Conservation (phyloP, 92 coral and sea anemone genomes). For the Paragorgia papillata region DNA sequence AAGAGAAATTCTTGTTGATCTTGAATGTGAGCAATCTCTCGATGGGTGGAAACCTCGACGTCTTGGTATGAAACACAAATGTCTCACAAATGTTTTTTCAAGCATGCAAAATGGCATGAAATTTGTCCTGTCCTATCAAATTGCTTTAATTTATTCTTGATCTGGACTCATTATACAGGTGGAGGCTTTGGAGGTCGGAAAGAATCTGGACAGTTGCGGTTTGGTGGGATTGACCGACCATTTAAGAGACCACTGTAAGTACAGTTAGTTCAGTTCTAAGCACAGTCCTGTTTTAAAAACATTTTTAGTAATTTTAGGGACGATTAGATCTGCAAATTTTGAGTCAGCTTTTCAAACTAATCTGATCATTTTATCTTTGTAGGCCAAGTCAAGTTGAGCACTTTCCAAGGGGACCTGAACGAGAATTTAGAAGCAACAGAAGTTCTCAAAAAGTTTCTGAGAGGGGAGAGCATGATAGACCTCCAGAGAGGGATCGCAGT, state of each 20-base stretch:
- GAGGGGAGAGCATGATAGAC: slow-evolving; percentile 47
- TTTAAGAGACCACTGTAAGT: slow-evolving; percentile 84
- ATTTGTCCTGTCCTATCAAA: too few species aligned
- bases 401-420: slow-evolving; percentile 31
- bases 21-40: slow-evolving; percentile 79
- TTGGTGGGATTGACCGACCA: slow-evolving; percentile 97
- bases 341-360: too few species aligned
- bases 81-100: too few species aligned
- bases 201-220: slow-evolving; percentile 96
- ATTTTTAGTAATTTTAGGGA: too few species aligned
- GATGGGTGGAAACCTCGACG: slow-evolving; percentile 98
- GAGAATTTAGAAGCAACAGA: slow-evolving; percentile 2
- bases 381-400: slow-evolving; percentile 33
- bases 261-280: background rate
- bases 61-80: slow-evolving; percentile 58
- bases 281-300: too few species aligned
- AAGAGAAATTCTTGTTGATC: slow-evolving; percentile 74
- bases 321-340: too few species aligned
- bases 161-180: too few species aligned
- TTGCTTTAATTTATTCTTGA: too few species aligned
- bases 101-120: too few species aligned
- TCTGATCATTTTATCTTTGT: background rate
- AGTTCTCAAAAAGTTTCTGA: slow-evolving; percentile 15
- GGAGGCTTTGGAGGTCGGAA: slow-evolving; percentile 99
- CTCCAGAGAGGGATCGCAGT: slow-evolving; percentile 35